phyloP scores from a whole-genome alignment of 2,888 invertebrate species.

The Apodemia duryi region DNA sequence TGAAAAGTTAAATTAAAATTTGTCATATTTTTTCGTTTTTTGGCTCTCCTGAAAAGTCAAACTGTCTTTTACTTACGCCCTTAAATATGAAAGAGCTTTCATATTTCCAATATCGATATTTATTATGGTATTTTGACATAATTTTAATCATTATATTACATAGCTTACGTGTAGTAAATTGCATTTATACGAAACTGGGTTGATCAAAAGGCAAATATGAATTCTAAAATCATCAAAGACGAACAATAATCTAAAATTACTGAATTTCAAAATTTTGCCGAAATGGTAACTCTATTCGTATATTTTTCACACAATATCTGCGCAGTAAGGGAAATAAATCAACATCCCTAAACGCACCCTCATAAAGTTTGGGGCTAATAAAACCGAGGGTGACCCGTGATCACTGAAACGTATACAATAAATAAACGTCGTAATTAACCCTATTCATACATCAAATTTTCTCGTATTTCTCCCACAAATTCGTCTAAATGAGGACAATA shows the following conservation, averaged over 20 bases:
- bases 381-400: conserved; percentile 53
- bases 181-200: too few species aligned
- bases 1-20: too few species aligned
- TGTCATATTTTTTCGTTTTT: too few species aligned
- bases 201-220: background rate
- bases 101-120: too few species aligned
- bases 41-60: too few species aligned
- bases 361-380: conserved; percentile 56
- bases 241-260: background rate
- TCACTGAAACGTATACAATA: conserved; percentile 70
- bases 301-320: conserved; percentile 35
- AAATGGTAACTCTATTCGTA: background rate
- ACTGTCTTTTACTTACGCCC: too few species aligned
- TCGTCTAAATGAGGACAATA: conserved; percentile 45
- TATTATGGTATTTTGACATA: too few species aligned
- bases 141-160: too few species aligned
- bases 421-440: conserved; percentile 71
- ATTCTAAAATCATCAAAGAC: background rate
- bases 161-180: too few species aligned
- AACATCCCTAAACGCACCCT: conserved; percentile 46
- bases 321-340: conserved; percentile 46
- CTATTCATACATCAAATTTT: conserved; percentile 70
- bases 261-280: conserved; percentile 1
- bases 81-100: too few species aligned
- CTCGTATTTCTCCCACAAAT: conserved; percentile 48